Evolutionary conservation across 2,113 vertebrate genomes (phyloP), one percentile per base, ranked within the genome.

Genomic region (Lates calcarifer): DNA sequence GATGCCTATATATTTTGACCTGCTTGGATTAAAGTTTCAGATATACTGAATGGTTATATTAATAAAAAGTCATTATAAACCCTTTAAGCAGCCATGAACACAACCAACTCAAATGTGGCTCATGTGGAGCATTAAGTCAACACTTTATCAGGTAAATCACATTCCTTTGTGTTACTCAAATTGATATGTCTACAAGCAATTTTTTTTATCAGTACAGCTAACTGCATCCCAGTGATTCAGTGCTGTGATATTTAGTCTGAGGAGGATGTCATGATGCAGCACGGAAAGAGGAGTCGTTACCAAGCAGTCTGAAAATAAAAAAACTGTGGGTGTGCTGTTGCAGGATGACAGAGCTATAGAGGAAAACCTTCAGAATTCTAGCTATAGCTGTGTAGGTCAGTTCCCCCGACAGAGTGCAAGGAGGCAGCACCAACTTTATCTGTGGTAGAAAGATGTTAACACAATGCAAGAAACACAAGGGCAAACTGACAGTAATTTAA

Each of bases 271-370:
- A 24, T 18, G 61, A 62, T 73, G 55, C 55, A 67, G 61, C 62
- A 55, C 8, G 56, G 43, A 65, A 45, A 29, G 28, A 58, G 51
- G n/a, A 61, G 26, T n/a, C 8, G 33, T 61, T 61, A 51, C 43
- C 24, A 45, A 61, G 60, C 63, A 57, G 77, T 41, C 82, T 72
- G 31, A 68, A 81, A 77, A 77, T 67, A 81, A 67, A 47, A 37
- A 37, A 62, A 6, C 49, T 29, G 83, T 85, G 73, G 78, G 77
- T 67, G 83, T 63, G 73, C 24, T 39, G 41, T 39, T 72, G 61
- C 66, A 67, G 62, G 53, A 33, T 31, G 67, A 58, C 22, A 28
- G 66, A 35, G 55, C 29, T 57, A 18, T 10, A 18, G 29, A 73
- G 20, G 53, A 39, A 35, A 51, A 81, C 20, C 39, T 33, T 41